Evolutionary conservation across 2,113 vertebrate species (phyloP), one percentile per base, ranked within the genome.

Genomic region (Xyrauchen texanus): DNA sequence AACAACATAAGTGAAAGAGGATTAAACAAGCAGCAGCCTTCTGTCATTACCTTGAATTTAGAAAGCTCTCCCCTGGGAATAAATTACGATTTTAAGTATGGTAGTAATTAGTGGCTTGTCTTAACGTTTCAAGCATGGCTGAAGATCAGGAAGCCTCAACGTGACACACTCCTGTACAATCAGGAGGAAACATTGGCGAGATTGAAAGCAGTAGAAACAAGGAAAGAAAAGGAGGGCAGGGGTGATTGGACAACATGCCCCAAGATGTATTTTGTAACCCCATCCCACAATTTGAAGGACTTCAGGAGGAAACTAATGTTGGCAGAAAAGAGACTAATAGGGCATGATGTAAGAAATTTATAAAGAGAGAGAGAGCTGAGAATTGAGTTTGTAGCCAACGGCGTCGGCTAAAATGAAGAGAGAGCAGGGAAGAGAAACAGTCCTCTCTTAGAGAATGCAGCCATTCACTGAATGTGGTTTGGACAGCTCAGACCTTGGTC

Each of bases 311-410:
- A 81, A 73, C 65, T 6, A 69, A 68, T 51, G 55, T 42, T 77
- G 77, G 75, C 65, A 46, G 80, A 74, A 34, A 65, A 16, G 49
- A n/a, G 42, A 80, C 64, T 45, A 66, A 6, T 7, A 73, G 44
- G 11, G 52, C 70, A 53, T 64, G 21, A 34, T 34, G 21, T 34
- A 34, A 34, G 21, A 66, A 77, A 74, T 85, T 85, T 77, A 76
- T 81, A 71, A 74, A 57, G 61, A 65, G 45, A 79, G 45, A 79
- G 69, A 76, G 61, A 67, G 67, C 51, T 34, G 49, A 61, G 49
- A 80, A 87, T 55, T 75, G 51, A 78, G 60, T 51, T 78, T 46
- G 71, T 0, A 81, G 68, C 63, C 80, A 9, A 44, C 7, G 44
- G n/a, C n/a, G n/a, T n/a, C n/a, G n/a, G 34, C 34, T 53, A 13